Percentiles rank a stretch among this genome's conserved stretches.
Conservation (phyloP, 2,113 vertebrate species). For the Chascanopsetta lugubris region DNA sequence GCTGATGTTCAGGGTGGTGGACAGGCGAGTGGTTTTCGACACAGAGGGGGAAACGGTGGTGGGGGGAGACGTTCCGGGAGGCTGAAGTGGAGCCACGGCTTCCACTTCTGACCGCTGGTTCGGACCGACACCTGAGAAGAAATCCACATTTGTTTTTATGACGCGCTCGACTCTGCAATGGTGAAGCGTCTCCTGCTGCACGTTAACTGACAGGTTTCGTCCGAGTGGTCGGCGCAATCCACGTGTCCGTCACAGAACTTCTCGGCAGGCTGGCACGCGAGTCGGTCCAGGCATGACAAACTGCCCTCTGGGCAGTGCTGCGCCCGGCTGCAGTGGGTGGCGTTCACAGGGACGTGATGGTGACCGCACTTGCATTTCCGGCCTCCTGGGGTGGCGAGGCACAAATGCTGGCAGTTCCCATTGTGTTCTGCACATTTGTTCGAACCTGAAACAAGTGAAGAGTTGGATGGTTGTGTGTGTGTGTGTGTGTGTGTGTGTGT, state of each 20-base stretch:
- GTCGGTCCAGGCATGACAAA: conserved; percentile 78
- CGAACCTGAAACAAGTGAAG: conserved; percentile 74
- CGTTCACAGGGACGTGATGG: conserved; percentile 67
- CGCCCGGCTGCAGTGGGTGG: conserved; percentile 61
- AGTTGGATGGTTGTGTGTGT: too few species aligned
- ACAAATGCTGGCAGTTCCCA: conserved; percentile 88
- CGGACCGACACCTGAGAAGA: conserved; percentile 56
- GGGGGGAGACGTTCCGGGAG: neutral
- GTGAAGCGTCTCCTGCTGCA: neutral
- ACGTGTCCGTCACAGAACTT: conserved; percentile 81
- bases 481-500: neutral
- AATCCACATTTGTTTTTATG: too few species aligned
- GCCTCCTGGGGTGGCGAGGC: conserved; percentile 84
- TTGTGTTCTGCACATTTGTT: conserved; percentile 83
- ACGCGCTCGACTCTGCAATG: too few species aligned
- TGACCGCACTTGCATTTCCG: conserved; percentile 83
- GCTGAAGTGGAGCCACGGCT: neutral
- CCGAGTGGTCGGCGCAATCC: conserved; percentile 85
- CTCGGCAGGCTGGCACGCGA: conserved; percentile 77
- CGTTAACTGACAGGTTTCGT: conserved; percentile 84
- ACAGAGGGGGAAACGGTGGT: neutral
- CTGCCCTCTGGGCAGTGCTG: conserved; percentile 62
- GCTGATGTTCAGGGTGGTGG: conserved; percentile 24
- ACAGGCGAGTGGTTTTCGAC: neutral
- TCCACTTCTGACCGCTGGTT: neutral